These are phyloP conservation scores for Pterocles gutturalis DNA, from an alignment of 2,113 vertebrate genomes.

Conservation along the genomic window DNA sequence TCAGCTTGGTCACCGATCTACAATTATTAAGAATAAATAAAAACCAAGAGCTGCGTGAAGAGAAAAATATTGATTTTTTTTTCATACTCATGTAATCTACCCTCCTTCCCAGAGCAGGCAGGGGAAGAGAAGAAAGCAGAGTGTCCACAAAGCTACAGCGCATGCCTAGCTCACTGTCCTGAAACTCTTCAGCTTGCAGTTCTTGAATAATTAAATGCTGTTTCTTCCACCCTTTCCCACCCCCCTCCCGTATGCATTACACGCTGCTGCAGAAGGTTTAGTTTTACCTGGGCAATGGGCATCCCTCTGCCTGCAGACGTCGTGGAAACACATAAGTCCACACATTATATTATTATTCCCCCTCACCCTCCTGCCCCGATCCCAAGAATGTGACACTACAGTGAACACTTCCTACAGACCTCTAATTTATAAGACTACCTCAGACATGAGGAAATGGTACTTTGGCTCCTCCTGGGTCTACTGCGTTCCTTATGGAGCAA, in stretches of 20 bases:
- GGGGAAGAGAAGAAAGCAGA: background rate
- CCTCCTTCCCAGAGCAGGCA: background rate
- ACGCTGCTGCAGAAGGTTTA: background rate
- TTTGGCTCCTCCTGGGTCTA: slow-evolving; percentile 36
- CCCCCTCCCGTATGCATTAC: background rate
- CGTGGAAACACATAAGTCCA: background rate
- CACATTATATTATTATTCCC: background rate
- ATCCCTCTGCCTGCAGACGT: background rate
- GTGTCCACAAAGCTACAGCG: background rate
- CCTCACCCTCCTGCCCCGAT: background rate
- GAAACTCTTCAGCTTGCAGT: slow-evolving; percentile 18
- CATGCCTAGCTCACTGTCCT: background rate
- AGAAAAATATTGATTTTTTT: background rate
- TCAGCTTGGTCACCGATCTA: background rate
- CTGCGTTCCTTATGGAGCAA: slow-evolving; percentile 30
- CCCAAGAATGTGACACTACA: background rate
- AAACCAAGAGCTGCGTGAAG: background rate
- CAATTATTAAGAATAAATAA: slow-evolving; percentile 18
- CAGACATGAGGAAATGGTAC: background rate
- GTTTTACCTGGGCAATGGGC: background rate
- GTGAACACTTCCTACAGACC: background rate
- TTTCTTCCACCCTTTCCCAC: background rate
- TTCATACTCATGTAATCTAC: background rate
- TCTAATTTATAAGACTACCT: slow-evolving; percentile 31
- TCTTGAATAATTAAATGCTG: slow-evolving; percentile 62